Base-by-base conservation (phyloP, 2,888 invertebrate genomes). In the Ypsolopha sequella region DNA sequence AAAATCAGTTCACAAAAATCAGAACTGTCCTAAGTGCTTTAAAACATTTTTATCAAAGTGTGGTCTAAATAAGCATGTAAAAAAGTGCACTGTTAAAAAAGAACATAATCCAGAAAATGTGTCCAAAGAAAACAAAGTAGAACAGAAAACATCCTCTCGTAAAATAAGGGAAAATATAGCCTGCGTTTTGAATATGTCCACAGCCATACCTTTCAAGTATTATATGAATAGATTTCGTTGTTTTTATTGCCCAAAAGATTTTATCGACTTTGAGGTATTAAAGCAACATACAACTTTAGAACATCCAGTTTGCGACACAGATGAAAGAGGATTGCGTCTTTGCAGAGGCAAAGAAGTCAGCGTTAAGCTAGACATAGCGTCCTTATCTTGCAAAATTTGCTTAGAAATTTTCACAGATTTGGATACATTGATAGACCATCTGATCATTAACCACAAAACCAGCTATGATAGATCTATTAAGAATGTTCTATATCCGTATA, bases 401-500 rank as follows among this genome's bases (percentile, higher is more conserved):
- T 57, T 76, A 0, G 78, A 76, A 41, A 63, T 58, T 1, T 60
- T 79, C 0, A 58, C 58, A 0, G 84, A 85, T 55, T 50, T 86
- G 1, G 79, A 84, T 56, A 76, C 77, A 34, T 56, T 85, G 39
- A 70, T 84, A 3, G 77, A 86, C 46, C 85, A 86, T 65, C 61
- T 86, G 8, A 59, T 80, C 0, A 57, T 56, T 0, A 71, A 72
- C 52, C 85, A 86, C 24, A 67, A 56, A 0, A 66, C 79, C 0
- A 61, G 58, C 0, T 84, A 80, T 53, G 80, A 82, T 46, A 84
- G 82, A 56, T 81, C 84, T 54, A 67, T 82, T 0, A 84, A 82
- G 0, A 65, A 70, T 0, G 80, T 80, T 50, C 78, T 86, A 75
- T 75, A 78, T 0, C 77, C 82, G 0, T 86, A 84, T 41, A 82